Base-by-base conservation (phyloP, 1,140 invertebrate species). In the Kradibia gibbosae region DNA sequence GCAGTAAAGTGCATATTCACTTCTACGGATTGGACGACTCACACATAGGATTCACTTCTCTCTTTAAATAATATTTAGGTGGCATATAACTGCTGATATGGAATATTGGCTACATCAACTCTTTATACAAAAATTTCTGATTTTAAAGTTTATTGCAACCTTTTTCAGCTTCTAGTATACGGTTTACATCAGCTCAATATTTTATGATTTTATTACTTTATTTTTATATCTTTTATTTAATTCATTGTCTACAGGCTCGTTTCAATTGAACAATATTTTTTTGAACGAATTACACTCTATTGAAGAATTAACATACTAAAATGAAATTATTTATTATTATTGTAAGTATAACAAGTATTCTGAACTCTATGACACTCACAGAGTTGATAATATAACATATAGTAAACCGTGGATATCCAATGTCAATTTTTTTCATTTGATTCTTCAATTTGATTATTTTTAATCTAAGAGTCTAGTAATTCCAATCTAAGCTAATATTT, bases 1-100 rank as follows among this genome's bases (percentile, higher is more conserved):
- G 7, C 65, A 62, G 36, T 62, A 72, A 79, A 79, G 78, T 79
- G 78, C 67, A 79, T 55, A 65, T 70, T 71, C 55, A 3, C 17
- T 67, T 36, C 34, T 39, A 39, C 31, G 20, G n/a, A 17, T 8
- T 39, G 17, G 34, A 5, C 3, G 3, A 11, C 5, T 67, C 34
- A n/a, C 7, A 39, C 20, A 22, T 39, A 67, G 22, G 7, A 11
- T 67, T 67, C 1, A 25, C 8, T 67, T 39, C 3, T 65, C 10
- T 20, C n/a, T 34, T 34, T 39, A 36, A 34, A 36, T 20, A 0
- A 65, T 65, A 36, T 65, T 17, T 13, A 39, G 1, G 7, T 72
- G 34, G 17, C 22, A 50, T 20, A 20, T 50, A 50, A 72, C 1
- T 13, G 31, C 28, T 57, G 4, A 15, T 57, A 17, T 3, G 8